These are phyloP conservation scores for Caenorhabditis sp. DNA, from an alignment of 2,888 invertebrate species.

Conservation along the genomic window DNA sequence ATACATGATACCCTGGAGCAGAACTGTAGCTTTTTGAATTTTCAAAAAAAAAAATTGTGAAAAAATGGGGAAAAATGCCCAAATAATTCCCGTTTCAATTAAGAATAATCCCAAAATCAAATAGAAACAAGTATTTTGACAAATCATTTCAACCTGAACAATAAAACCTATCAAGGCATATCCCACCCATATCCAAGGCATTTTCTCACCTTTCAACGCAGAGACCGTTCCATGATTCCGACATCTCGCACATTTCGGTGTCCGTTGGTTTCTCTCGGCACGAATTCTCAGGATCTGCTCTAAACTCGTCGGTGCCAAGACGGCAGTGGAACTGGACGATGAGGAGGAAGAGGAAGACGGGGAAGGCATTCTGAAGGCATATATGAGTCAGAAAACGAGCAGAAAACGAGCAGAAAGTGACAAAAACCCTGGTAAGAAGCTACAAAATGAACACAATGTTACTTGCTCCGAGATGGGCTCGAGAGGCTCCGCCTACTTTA, in stretches of 20 bases:
- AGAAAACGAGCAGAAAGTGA: no score
- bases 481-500: conserved; percentile 8
- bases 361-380: conserved; percentile 13
- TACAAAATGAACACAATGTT: conserved; percentile 20
- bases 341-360: conserved; percentile 40
- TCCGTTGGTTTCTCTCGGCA: conserved; percentile 75
- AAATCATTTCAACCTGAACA: no score
- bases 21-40: no score
- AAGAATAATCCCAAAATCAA: no score
- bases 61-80: no score
- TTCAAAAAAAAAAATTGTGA: no score
- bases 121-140: no score
- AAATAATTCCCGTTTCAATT: no score
- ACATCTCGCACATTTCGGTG: conserved; percentile 97
- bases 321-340: conserved; percentile 14
- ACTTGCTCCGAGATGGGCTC: background rate
- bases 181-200: background rate
- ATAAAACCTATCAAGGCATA: no score
- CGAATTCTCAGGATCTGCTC: conserved; percentile 71
- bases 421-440: background rate
- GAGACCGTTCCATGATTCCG: conserved; percentile 98
- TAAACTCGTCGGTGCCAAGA: conserved; percentile 58
- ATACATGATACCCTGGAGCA: no score
- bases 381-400: no score
- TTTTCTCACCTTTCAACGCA: conserved; percentile 88